Evolutionary conservation across 2,888 invertebrate genomes (phyloP).

Genomic region (Nowickia ferox): DNA sequence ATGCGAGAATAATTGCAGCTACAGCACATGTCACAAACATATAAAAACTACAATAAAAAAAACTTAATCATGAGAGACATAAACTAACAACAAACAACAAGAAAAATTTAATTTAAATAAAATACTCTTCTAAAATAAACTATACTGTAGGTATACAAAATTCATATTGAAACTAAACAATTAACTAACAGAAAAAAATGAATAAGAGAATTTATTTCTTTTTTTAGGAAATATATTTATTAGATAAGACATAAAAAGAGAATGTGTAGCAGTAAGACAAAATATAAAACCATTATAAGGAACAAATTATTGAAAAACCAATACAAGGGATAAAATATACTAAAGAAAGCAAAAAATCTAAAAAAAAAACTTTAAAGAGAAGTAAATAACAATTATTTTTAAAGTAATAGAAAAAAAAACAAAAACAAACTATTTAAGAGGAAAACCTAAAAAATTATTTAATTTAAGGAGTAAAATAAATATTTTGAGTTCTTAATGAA

Average conservation of each 20-base stretch:
- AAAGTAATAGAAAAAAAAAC: constrained; percentile 5
- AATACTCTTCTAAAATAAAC: background rate
- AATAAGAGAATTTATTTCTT: constrained; percentile 44
- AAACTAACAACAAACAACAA: background rate
- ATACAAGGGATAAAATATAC: constrained; percentile 83
- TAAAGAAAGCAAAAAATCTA: constrained; percentile 75
- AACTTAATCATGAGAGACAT: background rate
- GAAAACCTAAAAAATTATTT: constrained; percentile 44
- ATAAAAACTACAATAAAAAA: constrained; percentile 33
- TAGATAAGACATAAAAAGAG: background rate
- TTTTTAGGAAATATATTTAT: constrained; percentile 50
- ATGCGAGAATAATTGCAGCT: constrained; percentile 13
- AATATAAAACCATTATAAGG: constrained; percentile 74
- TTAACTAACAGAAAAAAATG: background rate
- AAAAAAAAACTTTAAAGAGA: constrained; percentile 57
- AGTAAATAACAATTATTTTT: constrained; percentile 45
- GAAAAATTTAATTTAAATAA: constrained; percentile 38
- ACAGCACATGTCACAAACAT: constrained; percentile 59
- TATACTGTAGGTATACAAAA: constrained; percentile 20
- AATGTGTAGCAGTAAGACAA: constrained; percentile 18
- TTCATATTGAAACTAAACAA: constrained; percentile 37
- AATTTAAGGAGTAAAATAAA: constrained; percentile 51
- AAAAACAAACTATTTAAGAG: constrained; percentile 47
- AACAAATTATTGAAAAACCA: constrained; percentile 82
- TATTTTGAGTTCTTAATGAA: constrained; percentile 40